Percentiles rank a stretch among this genome's conserved stretches.
These are phyloP conservation scores for Propsilocerus akamusi DNA, from an alignment of 1,140 invertebrate species.

Conservation along the genomic window DNA sequence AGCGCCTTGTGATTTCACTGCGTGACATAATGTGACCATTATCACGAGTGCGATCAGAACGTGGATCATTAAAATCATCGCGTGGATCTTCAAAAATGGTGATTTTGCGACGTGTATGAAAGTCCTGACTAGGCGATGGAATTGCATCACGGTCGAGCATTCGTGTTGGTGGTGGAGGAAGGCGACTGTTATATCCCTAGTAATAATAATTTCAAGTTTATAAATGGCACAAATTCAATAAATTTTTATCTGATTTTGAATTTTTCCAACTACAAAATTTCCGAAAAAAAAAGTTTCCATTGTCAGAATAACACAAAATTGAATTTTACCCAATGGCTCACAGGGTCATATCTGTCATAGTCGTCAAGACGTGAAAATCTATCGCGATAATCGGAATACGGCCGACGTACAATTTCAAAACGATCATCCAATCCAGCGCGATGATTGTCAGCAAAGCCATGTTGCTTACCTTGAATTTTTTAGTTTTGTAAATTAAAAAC, in stretches of 20 bases:
- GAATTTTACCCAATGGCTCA: neutral
- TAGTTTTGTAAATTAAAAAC: neutral
- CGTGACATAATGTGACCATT: neutral
- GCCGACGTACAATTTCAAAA: neutral
- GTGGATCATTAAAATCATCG: slow-evolving; percentile 2
- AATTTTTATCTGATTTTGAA: too few species aligned
- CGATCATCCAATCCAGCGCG: neutral
- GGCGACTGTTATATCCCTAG: neutral
- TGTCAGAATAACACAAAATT: neutral
- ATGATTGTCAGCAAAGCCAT: neutral
- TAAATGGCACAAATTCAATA: too few species aligned
- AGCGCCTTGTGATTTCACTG: neutral
- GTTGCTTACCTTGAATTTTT: neutral
- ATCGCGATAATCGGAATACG: neutral
- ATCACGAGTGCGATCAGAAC: neutral
- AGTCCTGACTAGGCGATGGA: neutral
- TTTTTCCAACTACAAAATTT: neutral
- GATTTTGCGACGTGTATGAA: neutral
- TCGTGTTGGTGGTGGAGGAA: neutral
- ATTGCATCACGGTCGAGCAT: neutral
- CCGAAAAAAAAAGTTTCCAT: neutral
- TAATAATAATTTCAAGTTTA: neutral
- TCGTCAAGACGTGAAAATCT: neutral
- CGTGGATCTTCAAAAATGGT: slow-evolving; percentile 6
- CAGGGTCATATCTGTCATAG: neutral